phyloP scores from a whole-genome alignment of 2,797 vertebrate genomes.

The Rhyacichthys aspro region DNA sequence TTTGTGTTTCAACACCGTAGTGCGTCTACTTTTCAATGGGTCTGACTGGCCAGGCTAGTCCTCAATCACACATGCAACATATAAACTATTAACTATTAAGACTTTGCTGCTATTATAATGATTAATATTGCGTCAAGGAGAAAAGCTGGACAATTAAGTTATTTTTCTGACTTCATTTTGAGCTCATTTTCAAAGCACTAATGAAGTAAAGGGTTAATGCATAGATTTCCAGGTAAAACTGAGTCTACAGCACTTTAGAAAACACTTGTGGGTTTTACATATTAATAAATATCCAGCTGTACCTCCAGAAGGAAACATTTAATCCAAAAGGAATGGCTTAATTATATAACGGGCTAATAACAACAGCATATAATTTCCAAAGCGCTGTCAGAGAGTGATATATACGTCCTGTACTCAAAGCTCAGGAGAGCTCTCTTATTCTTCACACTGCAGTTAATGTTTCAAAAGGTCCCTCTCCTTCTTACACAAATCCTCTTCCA shows the following conservation, averaged over 20 bases:
- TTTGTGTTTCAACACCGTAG: too few relatives aligned
- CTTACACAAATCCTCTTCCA: slow-evolving; percentile 10
- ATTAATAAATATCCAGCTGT: slow-evolving; percentile 29
- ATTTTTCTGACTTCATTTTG: too few relatives aligned
- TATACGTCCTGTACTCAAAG: background rate
- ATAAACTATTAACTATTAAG: too few relatives aligned
- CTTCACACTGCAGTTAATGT: background rate
- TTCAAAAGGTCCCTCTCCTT: slow-evolving; percentile 6
- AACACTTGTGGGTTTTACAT: slow-evolving; percentile 11
- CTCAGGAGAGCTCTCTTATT: background rate
- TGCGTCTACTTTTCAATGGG: too few relatives aligned
- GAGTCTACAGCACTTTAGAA: slow-evolving; percentile 12
- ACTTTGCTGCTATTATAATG: too few relatives aligned
- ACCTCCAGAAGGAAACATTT: slow-evolving; percentile 20
- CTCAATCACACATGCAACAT: too few relatives aligned
- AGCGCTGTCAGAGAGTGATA: slow-evolving; percentile 13
- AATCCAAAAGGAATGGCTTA: slow-evolving; percentile 22
- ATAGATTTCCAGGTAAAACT: slow-evolving; percentile 3
- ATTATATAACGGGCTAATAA: slow-evolving; percentile 34
- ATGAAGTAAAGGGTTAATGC: too few relatives aligned
- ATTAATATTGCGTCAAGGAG: too few relatives aligned
- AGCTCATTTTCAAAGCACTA: too few relatives aligned
- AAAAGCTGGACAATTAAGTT: too few relatives aligned
- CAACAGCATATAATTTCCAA: slow-evolving; percentile 22
- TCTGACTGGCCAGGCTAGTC: too few relatives aligned